phyloP scores from a whole-genome alignment of 1,140 invertebrate species.

The Lordiphosa mommai region DNA sequence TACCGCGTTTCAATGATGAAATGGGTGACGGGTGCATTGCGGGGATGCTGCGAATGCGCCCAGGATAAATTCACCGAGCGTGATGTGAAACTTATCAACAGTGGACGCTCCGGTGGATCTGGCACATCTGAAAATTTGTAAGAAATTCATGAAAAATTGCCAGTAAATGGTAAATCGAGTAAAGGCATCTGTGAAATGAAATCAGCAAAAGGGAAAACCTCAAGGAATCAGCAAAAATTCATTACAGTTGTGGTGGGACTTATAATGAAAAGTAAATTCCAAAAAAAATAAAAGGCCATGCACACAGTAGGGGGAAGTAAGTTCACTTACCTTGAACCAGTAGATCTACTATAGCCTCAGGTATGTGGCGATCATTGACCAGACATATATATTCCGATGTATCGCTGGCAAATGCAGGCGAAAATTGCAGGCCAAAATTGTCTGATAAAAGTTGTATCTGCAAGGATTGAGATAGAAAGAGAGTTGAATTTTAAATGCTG shows the following conservation, averaged over 20 bases:
- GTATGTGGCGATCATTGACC: conserved; percentile 84
- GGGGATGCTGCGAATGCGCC: conserved; percentile 86
- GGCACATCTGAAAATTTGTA: conserved; percentile 82
- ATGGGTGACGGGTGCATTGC: conserved; percentile 86
- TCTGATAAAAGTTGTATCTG: conserved; percentile 82
- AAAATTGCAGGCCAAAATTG: conserved; percentile 84
- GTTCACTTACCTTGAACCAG: conserved; percentile 83
- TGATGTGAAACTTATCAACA: conserved; percentile 87
- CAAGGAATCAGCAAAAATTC: conserved; percentile 65
- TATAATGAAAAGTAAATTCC: conserved; percentile 29
- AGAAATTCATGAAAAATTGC: conserved; percentile 31
- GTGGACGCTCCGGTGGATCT: conserved; percentile 86
- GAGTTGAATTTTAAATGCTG: too few species aligned
- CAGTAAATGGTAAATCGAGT: conserved; percentile 60
- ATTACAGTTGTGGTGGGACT: conserved; percentile 57
- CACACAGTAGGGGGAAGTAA: background rate
- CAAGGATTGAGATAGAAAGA: too few species aligned
- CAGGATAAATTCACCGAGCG: conserved; percentile 88
- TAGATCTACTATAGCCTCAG: conserved; percentile 83
- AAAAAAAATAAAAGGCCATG: background rate
- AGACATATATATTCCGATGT: conserved; percentile 85
- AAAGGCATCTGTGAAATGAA: conserved; percentile 56
- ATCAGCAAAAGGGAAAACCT: conserved; percentile 30
- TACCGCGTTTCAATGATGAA: conserved; percentile 88
- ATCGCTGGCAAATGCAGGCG: conserved; percentile 83